Evolutionary conservation across 2,888 invertebrate species (phyloP).

Genomic region (Phengaris arion): DNA sequence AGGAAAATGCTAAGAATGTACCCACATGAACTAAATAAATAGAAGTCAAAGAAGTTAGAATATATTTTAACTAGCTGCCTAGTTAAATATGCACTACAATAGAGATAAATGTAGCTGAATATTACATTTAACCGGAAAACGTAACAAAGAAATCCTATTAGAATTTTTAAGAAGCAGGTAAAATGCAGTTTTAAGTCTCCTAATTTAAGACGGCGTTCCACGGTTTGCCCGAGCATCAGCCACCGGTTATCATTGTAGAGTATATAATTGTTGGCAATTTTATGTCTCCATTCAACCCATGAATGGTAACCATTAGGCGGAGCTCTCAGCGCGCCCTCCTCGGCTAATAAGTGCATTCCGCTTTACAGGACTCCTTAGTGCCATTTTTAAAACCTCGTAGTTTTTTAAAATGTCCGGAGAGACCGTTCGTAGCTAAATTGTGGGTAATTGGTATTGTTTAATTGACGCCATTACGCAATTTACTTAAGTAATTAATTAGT

Average conservation of each 20-base stretch:
- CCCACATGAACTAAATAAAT: neutral
- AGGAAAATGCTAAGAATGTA: neutral
- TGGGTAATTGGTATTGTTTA: constrained; percentile 51
- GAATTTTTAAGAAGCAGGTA: constrained; percentile 19
- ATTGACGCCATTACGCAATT: constrained; percentile 64
- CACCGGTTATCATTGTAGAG: constrained; percentile 76
- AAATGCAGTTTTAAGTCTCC: constrained; percentile 38
- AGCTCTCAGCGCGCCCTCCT: constrained; percentile 68
- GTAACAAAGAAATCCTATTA: constrained; percentile 27
- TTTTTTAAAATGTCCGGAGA: constrained; percentile 50
- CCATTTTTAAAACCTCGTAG: constrained; percentile 65
- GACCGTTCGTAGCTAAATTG: constrained; percentile 52
- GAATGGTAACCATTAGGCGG: constrained; percentile 76
- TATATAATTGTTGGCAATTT: constrained; percentile 79
- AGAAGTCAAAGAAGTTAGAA: neutral
- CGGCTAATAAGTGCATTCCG: constrained; percentile 78
- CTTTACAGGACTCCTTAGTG: constrained; percentile 72
- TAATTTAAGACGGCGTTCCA: constrained; percentile 44
- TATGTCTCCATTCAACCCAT: constrained; percentile 71
- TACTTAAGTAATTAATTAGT: constrained; percentile 47
- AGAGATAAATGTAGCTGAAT: neutral
- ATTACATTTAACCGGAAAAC: neutral
- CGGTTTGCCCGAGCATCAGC: constrained; percentile 64
- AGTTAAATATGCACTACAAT: neutral
- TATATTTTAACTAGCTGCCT: neutral